Evolutionary conservation across 2,113 vertebrate species (phyloP), one percentile per base, ranked within the genome.

Genomic region (Lophotis ruficrista): DNA sequence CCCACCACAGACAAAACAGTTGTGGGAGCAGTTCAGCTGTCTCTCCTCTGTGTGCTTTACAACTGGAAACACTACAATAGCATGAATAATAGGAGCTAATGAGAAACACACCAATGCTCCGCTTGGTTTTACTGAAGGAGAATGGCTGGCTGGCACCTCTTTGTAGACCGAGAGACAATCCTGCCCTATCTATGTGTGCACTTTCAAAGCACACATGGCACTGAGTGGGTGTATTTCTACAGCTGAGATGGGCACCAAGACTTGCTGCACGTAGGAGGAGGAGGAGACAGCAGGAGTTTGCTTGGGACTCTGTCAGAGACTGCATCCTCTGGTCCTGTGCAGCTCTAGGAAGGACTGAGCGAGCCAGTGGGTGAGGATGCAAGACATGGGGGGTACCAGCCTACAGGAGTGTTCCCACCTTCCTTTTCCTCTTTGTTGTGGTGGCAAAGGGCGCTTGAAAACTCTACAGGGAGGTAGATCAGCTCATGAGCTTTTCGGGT

Each of bases 201-300:
- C 48, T 53, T 78, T 21, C 41, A 28, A 56, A 83, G 71, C 48
- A 35, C 24, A 4, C 17, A 3, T 1, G 78, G 11, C 70, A 83
- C 48, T 0, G 0, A 60, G 62, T 7, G 57, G 14, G 20, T 83
- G 58, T 17, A 5, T 35, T 75, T 38, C 51, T 38, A 0, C 2
- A 64, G 57, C 38, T 56, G 41, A 83, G 57, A 16, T 47, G n/a
- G 65, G 10, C 48, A 19, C 24, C 45, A 38, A 38, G 27, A 22
- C 35, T 76, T 76, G 35, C 51, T 82, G 69, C 18, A 3, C 10
- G 6, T 4, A 53, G 15, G 6, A 10, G 28, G 15, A 57, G 47
- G 35, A 37, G 37, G 48, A 43, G 16, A 43, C 41, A 43, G 41
- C 51, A 87, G 51, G 47, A 78, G 22, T n/a, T 41, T 57, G 15